A percentile compares a stretch with the other conserved stretches of the same genome.
phyloP scores from a whole-genome alignment of 2,113 vertebrate species.

The Pleuronectes platessa region DNA sequence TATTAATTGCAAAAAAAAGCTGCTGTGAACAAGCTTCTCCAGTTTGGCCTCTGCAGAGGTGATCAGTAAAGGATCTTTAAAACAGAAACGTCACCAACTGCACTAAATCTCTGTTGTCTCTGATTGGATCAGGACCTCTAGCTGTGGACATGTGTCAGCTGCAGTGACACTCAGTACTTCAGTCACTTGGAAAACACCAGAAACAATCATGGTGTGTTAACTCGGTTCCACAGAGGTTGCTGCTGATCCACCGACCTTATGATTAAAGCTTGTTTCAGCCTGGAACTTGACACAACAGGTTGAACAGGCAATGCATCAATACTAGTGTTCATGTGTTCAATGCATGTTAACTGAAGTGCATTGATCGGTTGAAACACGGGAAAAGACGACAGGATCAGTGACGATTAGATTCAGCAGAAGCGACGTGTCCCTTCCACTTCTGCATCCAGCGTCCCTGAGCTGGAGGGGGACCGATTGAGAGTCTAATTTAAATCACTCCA shows the following conservation, averaged over 20 bases:
- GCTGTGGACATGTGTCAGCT: too few relatives aligned
- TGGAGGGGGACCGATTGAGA: background rate
- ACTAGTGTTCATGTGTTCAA: background rate
- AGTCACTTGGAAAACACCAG: background rate
- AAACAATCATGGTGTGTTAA: background rate
- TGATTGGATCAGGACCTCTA: too few relatives aligned
- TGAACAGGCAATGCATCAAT: background rate
- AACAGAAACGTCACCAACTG: too few relatives aligned
- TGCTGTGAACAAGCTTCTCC: background rate
- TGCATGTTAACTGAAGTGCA: background rate
- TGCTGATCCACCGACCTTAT: background rate
- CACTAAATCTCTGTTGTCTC: too few relatives aligned
- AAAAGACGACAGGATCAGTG: background rate
- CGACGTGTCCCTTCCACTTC: background rate
- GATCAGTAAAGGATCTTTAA: too few relatives aligned
- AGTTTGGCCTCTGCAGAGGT: background rate
- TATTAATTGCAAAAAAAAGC: background rate
- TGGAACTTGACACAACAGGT: background rate
- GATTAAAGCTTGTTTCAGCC: background rate
- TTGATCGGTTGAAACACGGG: too few relatives aligned
- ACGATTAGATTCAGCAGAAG: too few relatives aligned
- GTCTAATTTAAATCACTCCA: background rate
- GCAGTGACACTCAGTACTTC: too few relatives aligned
- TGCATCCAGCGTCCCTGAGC: too few relatives aligned
- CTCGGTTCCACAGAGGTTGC: too few relatives aligned